Evolutionary conservation across 2,113 vertebrate species (phyloP), one percentile per base, ranked within the genome.

Genomic region (Psilopsiagon aymara): DNA sequence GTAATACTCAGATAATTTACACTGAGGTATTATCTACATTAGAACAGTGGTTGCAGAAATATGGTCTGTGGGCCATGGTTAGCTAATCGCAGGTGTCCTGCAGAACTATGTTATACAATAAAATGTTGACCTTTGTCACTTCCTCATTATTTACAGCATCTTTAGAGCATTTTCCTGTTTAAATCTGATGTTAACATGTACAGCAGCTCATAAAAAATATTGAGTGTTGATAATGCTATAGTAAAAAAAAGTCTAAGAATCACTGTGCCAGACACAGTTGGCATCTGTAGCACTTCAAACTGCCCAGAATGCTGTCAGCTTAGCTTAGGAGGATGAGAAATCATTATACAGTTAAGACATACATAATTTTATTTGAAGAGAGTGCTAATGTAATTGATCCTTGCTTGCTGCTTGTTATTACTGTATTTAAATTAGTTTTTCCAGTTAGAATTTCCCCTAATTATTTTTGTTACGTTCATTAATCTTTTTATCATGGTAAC

Each of bases 281-380:
- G 70, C 78, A 69, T 90, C 82, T 90, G 75, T 60, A 90, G 52
- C 35, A 51, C 70, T 94, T 91, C 66, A 91, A 1, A 79, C 52
- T 82, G 39, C 85, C 64, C 83, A 89, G 73, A 77, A 86, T 49
- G 62, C 87, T 87, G 78, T 93, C 85, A 87, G 19, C 52, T 91
- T 90, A 85, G 10, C 7, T 94, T 91, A 78, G 52, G 82, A 85
- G 57, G 62, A 90, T 82, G 23, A 79, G 57, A 79, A 82, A 78
- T 79, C 76, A 88, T 91, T 62, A 80, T 46, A 39, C 47, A 44
- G 47, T 75, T 80, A 94, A 47, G 62, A 82, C 82, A 68, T 71
- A 39, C 29, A 6, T 91, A 75, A 92, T 95, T 90, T 64, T 82
- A 89, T 95, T 91, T 94, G 51, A 88, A 81, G 53, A 49, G 47